Evolutionary conservation across 2,113 vertebrate species (phyloP).

Genomic region (Ahaetulla prasina): DNA sequence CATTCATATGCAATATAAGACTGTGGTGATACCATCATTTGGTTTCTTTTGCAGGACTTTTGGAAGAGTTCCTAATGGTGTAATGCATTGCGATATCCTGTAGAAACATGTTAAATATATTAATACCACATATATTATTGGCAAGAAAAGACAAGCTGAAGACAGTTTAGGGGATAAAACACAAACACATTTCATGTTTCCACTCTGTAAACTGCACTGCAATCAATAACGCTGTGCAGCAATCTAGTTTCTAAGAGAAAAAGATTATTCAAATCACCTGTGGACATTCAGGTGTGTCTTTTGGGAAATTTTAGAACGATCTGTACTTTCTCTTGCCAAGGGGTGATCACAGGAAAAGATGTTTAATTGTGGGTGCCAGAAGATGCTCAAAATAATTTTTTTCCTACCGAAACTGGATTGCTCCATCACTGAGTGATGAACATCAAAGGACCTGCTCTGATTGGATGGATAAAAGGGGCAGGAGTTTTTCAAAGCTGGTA

Average conservation of each 20-base stretch:
- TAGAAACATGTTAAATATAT: neutral
- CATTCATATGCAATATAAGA: neutral
- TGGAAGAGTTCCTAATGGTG: neutral
- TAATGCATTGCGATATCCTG: neutral
- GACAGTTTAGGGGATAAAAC: neutral
- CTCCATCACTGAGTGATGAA: neutral
- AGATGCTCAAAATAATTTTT: neutral
- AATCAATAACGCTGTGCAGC: neutral
- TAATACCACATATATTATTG: neutral
- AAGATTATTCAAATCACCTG: neutral
- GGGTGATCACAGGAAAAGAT: neutral
- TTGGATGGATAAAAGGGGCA: neutral
- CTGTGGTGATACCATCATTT: neutral
- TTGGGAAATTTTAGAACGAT: neutral
- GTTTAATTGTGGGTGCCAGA: neutral
- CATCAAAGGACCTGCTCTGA: neutral
- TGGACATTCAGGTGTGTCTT: neutral
- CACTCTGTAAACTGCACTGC: neutral
- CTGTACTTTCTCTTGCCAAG: neutral
- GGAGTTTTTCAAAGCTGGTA: neutral
- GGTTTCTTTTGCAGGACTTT: neutral
- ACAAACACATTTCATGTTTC: neutral
- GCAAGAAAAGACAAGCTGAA: neutral
- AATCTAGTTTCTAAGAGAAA: neutral
- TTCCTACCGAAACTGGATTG: neutral